Evolutionary conservation across 2,888 invertebrate genomes (phyloP), one percentile per base, ranked within the genome.

Genomic region (Rotaria socialis): DNA sequence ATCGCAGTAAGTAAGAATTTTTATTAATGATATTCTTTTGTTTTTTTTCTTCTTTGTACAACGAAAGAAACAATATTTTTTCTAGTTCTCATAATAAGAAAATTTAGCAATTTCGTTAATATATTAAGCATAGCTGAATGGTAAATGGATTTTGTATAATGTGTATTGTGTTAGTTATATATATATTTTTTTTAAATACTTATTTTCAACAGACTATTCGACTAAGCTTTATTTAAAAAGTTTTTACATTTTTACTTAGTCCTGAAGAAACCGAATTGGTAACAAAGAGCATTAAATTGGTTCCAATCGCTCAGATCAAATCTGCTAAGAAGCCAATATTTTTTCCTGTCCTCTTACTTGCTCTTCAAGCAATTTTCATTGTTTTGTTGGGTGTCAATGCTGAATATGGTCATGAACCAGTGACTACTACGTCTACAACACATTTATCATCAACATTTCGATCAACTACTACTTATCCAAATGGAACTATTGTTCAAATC

Each of bases 391-490:
- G 47, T 80, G 6, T 47, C 14, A 24, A 80, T n/a, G 43, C 80
- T 24, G 80, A 80, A 4, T 80, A 80, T 14, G 80, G 80, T 47
- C 80, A 80, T 80, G 80, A 80, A 80, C 75, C 75, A 22, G 8
- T n/a, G 24, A 16, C 67, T 19, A 2, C 2, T 35, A 19, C 35
- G 0, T 22, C 19, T 55, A 22, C 22, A 7, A 19, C 10, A 35
- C 67, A 1, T 67, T 2, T 11, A 16, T 7, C 41, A n/a, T 22
- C 16, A 47, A 41, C 80, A 43, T 0, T 4, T 19, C 43, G 35
- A n/a, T 47, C 47, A n/a, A 19, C 47, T 47, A 67, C 19, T 19
- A 10, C 4, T 14, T 80, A 41, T 80, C 47, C 80, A 47, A 80
- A 80, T 80, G 43, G 43, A 22, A 80, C 80, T 11, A 2, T 4